phyloP scores from a whole-genome alignment of 2,797 vertebrate species.

The Odontamblyopus lacepedii region DNA sequence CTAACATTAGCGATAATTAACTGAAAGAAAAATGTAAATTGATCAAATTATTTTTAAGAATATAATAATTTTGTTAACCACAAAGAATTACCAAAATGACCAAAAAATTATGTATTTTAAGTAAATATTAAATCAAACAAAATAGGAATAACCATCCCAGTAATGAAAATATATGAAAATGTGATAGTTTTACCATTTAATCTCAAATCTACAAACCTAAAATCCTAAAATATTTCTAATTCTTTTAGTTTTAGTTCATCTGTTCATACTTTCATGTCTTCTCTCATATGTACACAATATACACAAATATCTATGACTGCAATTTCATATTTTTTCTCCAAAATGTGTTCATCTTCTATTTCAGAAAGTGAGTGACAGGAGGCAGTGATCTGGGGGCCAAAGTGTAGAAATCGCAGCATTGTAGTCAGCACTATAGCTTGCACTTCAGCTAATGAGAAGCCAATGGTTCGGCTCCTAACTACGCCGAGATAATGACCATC shows the following conservation, averaged over 20 bases:
- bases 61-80: too few relatives aligned
- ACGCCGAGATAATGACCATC: constrained; percentile 78
- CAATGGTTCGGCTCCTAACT: constrained; percentile 75
- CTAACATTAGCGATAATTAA: too few relatives aligned
- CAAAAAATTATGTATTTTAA: too few relatives aligned
- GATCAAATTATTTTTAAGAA: too few relatives aligned
- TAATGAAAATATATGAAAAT: too few relatives aligned
- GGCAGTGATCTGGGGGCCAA: constrained; percentile 29
- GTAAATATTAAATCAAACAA: too few relatives aligned
- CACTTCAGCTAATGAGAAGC: constrained; percentile 81
- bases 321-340: background rate
- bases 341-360: background rate
- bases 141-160: too few relatives aligned
- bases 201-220: too few relatives aligned
- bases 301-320: background rate
- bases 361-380: constrained; percentile 43
- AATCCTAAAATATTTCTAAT: too few relatives aligned
- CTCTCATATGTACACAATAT: background rate
- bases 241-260: background rate
- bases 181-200: too few relatives aligned
- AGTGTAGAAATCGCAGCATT: constrained; percentile 57
- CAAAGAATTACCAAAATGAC: too few relatives aligned
- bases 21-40: too few relatives aligned
- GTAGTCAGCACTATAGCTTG: constrained; percentile 71
- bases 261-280: background rate